Conservation (phyloP, 2,113 vertebrate species). For the Indicator maculatus region DNA sequence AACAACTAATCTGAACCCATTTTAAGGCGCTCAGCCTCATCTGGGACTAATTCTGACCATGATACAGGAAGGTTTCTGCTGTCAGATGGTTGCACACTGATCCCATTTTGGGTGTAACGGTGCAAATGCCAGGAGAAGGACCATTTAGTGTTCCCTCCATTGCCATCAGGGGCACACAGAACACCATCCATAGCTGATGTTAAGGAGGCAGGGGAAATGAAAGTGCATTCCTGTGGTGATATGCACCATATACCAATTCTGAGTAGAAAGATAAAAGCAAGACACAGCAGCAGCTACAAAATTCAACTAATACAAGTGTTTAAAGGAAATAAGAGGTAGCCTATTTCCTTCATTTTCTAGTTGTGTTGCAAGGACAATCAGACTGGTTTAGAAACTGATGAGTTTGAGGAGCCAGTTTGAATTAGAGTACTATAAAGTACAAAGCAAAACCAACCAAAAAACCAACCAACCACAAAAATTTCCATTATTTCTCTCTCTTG, state of each 20-base stretch:
- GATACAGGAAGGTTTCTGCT: not conserved
- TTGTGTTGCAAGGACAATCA: not conserved
- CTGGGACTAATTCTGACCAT: not conserved
- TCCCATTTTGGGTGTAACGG: not conserved
- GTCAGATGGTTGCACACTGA: conserved; percentile 1
- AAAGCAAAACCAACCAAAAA: not conserved
- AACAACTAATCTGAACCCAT: not conserved
- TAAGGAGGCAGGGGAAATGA: not conserved
- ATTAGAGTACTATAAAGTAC: not conserved
- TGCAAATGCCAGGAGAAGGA: not conserved
- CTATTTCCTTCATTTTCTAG: not conserved
- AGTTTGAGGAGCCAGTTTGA: not conserved
- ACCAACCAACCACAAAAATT: not conserved
- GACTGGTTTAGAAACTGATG: not conserved
- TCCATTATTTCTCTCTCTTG: not conserved
- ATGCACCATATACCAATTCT: not conserved
- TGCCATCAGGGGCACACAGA: not conserved
- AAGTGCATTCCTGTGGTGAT: not conserved
- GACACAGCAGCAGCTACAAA: not conserved
- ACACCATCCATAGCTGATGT: not conserved
- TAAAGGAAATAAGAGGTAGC: not conserved
- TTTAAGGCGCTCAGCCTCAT: conserved; percentile 13
- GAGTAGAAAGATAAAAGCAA: not conserved
- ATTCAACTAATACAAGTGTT: not conserved
- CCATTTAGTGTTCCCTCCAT: not conserved